phyloP scores from a whole-genome alignment of 2,797 vertebrate genomes.

The Champsocephalus esox region DNA sequence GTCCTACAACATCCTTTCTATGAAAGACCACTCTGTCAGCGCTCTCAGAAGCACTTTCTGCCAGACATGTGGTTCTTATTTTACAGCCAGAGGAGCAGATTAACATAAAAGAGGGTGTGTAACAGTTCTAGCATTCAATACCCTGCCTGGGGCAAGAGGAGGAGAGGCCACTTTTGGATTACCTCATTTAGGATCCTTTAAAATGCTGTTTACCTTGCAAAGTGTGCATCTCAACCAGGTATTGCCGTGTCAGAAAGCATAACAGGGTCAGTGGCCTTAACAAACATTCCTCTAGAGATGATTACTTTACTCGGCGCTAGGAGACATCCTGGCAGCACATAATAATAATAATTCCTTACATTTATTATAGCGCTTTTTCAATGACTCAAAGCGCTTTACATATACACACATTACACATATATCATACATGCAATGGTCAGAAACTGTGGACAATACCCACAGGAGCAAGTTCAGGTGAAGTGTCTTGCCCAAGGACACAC shows the following conservation, averaged over 20 bases:
- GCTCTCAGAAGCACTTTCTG: conserved; percentile 64
- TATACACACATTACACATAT: no score
- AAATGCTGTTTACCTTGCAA: conserved; percentile 85
- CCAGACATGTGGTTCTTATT: conserved; percentile 89
- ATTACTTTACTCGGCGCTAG: conserved; percentile 34
- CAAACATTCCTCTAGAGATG: conserved; percentile 50
- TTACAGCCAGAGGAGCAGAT: conserved; percentile 79
- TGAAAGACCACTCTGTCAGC: conserved; percentile 76
- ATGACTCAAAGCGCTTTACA: no score
- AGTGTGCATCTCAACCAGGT: conserved; percentile 82
- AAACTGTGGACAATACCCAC: no score
- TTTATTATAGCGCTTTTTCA: no score
- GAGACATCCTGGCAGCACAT: conserved; percentile 8
- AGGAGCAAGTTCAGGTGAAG: no score
- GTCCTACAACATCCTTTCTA: conserved; percentile 58
- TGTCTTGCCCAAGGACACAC: no score
- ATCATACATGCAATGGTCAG: no score
- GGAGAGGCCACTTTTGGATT: conserved; percentile 78
- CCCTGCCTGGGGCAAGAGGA: conserved; percentile 73
- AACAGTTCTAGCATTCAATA: conserved; percentile 82
- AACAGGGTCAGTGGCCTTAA: conserved; percentile 67
- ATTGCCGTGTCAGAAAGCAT: conserved; percentile 62
- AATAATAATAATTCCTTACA: background rate
- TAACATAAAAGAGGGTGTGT: conserved; percentile 87
- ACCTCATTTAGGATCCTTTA: conserved; percentile 84